These are phyloP conservation scores for Onchidella celtica DNA, from an alignment of 2,888 invertebrate species.

Conservation along the genomic window DNA sequence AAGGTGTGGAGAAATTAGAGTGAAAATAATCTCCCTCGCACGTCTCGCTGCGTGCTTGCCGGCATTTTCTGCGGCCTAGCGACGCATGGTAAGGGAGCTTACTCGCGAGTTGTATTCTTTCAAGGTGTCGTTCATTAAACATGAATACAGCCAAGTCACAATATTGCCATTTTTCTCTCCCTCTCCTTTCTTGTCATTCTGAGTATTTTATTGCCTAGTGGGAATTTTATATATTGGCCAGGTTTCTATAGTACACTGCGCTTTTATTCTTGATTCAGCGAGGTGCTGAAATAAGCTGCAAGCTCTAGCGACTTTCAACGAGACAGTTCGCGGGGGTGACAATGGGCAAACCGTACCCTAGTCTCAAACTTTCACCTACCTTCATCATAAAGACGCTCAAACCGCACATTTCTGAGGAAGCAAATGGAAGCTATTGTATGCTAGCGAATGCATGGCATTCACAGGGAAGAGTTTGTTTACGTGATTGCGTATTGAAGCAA, in stretches of 20 bases:
- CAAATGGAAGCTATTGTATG: conserved; percentile 11
- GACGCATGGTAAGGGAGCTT: not conserved
- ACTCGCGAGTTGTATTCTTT: not conserved
- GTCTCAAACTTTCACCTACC: not conserved
- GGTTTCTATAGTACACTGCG: conserved; percentile 15
- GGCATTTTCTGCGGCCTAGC: not conserved
- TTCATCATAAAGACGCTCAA: not conserved
- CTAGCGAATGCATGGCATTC: not conserved
- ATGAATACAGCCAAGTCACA: not conserved
- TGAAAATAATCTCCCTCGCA: conserved; percentile 19
- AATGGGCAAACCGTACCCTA: not conserved
- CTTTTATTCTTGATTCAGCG: conserved; percentile 21
- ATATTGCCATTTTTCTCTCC: not conserved
- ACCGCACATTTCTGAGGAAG: too few relatives aligned
- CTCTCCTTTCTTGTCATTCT: not conserved
- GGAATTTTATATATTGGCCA: not conserved
- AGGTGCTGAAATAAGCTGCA: conserved; percentile 24
- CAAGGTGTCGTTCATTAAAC: conserved; percentile 3
- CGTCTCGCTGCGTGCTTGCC: not conserved
- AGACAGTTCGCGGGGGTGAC: not conserved
- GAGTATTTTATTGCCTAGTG: conserved; percentile 17
- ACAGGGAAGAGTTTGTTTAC: not conserved
- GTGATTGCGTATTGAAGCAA: not conserved
- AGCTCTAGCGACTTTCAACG: conserved; percentile 1
- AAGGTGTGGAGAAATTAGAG: too few relatives aligned